phyloP scores from a whole-genome alignment of 2,113 vertebrate genomes.

The Plotosus lineatus region DNA sequence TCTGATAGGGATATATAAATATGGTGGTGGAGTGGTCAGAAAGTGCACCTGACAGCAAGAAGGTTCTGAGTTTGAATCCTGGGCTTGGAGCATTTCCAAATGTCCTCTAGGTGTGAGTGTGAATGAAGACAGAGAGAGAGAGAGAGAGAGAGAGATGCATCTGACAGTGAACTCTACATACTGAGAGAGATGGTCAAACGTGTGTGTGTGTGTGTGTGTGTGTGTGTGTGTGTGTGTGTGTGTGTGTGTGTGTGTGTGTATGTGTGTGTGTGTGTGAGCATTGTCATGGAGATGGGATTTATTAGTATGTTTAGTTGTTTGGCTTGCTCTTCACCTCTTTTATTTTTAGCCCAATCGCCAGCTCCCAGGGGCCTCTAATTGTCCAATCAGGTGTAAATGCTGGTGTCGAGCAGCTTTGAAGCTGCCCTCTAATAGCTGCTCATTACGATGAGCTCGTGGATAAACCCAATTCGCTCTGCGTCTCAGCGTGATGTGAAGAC shows the following conservation, averaged over 20 bases:
- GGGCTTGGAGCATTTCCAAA: too few relatives aligned
- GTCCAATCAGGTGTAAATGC: constrained; percentile 58
- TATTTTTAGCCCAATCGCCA: constrained; percentile 62
- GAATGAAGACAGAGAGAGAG: too few relatives aligned
- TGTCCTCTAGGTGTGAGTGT: too few relatives aligned
- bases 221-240: neutral
- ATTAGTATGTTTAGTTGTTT: constrained; percentile 67
- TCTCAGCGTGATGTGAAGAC: neutral
- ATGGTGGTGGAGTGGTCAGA: too few relatives aligned
- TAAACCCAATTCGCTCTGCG: constrained; percentile 27
- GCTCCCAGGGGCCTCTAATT: constrained; percentile 54
- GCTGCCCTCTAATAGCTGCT: constrained; percentile 39
- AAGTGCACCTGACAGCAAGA: too few relatives aligned
- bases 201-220: too few relatives aligned
- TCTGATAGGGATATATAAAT: too few relatives aligned
- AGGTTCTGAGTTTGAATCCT: too few relatives aligned
- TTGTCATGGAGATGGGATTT: constrained; percentile 70
- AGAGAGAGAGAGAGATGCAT: neutral
- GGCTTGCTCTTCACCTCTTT: constrained; percentile 54
- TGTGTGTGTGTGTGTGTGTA: neutral
- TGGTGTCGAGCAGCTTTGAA: constrained; percentile 45
- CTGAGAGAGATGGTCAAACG: neutral
- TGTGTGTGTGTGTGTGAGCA: constrained; percentile 41
- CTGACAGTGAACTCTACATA: neutral
- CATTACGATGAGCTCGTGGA: constrained; percentile 51